phyloP scores from a whole-genome alignment of 2,113 vertebrate genomes.

The Microcebus murinus region DNA sequence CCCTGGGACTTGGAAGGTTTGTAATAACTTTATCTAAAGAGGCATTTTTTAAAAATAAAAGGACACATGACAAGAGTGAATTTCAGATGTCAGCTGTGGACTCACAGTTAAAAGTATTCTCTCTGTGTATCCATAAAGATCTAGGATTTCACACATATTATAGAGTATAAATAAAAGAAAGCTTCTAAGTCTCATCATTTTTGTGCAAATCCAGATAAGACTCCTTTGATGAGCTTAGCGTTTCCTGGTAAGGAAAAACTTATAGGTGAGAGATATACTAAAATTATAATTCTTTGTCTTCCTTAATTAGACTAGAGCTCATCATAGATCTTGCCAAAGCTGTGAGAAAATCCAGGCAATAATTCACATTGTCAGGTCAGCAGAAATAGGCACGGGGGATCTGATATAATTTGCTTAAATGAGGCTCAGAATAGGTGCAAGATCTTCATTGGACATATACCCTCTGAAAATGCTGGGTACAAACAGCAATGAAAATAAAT shows the following conservation, averaged over 20 bases:
- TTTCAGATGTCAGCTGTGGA: conserved; percentile 33
- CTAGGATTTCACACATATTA: conserved; percentile 55
- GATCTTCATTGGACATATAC: background rate
- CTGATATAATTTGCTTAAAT: conserved; percentile 43
- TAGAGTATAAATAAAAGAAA: conserved; percentile 58
- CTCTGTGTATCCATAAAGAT: conserved; percentile 31
- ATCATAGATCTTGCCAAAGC: conserved; percentile 67
- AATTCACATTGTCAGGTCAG: conserved; percentile 76
- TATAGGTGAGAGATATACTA: conserved; percentile 63
- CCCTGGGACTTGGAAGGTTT: background rate
- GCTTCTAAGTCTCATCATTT: conserved; percentile 64
- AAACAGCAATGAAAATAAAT: conserved; percentile 23
- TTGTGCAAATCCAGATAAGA: conserved; percentile 71
- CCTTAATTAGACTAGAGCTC: conserved; percentile 75
- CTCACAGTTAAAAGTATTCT: conserved; percentile 24
- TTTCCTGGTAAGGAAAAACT: conserved; percentile 68
- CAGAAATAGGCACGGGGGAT: conserved; percentile 34
- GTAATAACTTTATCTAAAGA: conserved; percentile 42
- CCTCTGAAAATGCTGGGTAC: background rate
- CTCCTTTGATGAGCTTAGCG: conserved; percentile 57
- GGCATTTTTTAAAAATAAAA: conserved; percentile 23
- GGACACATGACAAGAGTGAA: background rate
- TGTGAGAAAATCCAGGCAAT: conserved; percentile 61
- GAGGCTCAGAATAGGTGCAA: background rate
- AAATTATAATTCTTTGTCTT: conserved; percentile 77